Base-by-base conservation (phyloP, 2,888 invertebrate genomes). In the Euphydryas editha region DNA sequence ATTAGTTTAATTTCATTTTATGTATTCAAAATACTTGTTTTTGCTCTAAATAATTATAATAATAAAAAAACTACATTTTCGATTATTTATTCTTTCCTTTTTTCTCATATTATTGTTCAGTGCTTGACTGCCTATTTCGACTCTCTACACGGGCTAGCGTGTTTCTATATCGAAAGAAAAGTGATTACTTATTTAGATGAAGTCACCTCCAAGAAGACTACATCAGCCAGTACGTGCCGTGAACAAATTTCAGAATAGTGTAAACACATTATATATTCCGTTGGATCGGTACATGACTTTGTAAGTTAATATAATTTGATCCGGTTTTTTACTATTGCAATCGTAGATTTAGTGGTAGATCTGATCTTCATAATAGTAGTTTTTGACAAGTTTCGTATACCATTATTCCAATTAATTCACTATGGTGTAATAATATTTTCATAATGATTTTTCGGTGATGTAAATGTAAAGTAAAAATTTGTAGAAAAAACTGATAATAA, bases 111-210 rank as follows among this genome's bases (percentile, higher is more conserved):
- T 15, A 1, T 15, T 1, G 11, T 10, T 39, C 11, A 3, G 3
- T 36, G 36, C 8, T 36, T 36, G 5, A 36, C 36, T 36, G 5
- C 5, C 36, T 36, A 36, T 2, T 36, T 13, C 10, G 36, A 58
- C 58, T 58, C 51, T 49, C 68, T 67, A 72, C 71, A 69, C 66
- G 57, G 49, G 72, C n/a, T 70, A 75, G 75, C 71, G 70, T 70
- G 71, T 36, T 55, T 69, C 75, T 70, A 70, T 69, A 75, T 72
- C 69, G 76, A 44, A 58, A 57, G 24, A 51, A 61, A 67, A 65
- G 65, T 82, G 78, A 83, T 89, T 84, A 81, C 75, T 86, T 87
- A 88, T 90, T 87, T 87, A 88, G 84, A 83, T 79, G 81, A 76
- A 81, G 83, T 80, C 78, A 77, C 75, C 74, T 72, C 71, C 21